Evolutionary conservation across 2,797 vertebrate species (phyloP).

Genomic region (Sphenopsis melanotis): DNA sequence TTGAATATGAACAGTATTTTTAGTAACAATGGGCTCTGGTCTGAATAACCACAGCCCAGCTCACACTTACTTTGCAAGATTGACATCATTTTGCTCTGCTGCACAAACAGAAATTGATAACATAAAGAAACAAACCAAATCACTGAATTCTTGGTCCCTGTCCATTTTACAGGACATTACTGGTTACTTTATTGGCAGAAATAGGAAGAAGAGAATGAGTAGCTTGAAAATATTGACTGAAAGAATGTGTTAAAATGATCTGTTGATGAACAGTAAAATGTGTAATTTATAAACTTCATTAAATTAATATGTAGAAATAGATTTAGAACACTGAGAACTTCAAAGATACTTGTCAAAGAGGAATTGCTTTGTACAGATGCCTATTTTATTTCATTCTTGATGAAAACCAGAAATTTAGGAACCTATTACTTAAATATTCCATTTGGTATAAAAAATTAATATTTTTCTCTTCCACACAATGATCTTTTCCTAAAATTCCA

Average conservation of each 20-base stretch:
- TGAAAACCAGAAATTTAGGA: neutral
- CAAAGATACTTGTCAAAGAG: neutral
- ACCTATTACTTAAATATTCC: neutral
- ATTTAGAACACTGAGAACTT: neutral
- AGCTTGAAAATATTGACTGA: conserved; percentile 6
- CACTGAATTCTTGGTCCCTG: conserved; percentile 9
- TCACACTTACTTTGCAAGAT: neutral
- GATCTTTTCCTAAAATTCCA: neutral
- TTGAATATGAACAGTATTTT: neutral
- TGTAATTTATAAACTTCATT: neutral
- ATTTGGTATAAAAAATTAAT: neutral
- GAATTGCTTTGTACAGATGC: neutral
- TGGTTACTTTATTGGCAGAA: conserved; percentile 23
- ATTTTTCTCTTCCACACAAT: neutral
- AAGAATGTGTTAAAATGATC: neutral
- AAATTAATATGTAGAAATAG: neutral
- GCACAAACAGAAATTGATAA: neutral
- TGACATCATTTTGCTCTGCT: neutral
- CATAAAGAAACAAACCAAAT: neutral
- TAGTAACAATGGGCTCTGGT: neutral
- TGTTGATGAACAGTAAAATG: conserved; percentile 5
- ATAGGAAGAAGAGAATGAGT: neutral
- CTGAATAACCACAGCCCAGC: neutral
- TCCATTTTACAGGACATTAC: neutral
- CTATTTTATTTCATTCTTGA: neutral